phyloP scores from a whole-genome alignment of 2,888 invertebrate genomes.

The Pyrrhosoma nymphula region DNA sequence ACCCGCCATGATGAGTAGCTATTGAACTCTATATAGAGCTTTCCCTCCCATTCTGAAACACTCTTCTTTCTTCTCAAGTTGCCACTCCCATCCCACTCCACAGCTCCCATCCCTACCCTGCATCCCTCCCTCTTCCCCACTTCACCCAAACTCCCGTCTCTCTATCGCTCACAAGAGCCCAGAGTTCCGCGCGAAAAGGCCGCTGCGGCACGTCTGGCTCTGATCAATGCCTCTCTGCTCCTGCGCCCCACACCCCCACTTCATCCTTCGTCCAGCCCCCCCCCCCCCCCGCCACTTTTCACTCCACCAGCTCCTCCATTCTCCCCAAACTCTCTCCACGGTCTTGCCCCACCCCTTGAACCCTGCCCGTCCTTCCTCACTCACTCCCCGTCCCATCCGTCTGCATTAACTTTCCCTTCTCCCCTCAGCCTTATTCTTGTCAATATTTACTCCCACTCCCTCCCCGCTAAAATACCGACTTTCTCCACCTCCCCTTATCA shows the following conservation, averaged over 20 bases:
- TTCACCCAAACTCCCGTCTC: background rate
- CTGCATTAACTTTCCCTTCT: background rate
- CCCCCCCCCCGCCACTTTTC: background rate
- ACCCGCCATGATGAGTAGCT: too few species aligned
- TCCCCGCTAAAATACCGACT: too few species aligned
- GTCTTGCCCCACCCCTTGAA: background rate
- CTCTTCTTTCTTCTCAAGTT: background rate
- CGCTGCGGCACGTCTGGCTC: background rate
- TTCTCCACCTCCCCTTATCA: too few species aligned
- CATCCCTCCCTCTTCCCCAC: background rate
- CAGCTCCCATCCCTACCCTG: background rate
- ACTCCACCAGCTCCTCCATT: background rate
- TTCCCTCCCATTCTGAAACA: background rate
- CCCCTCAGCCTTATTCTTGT: background rate
- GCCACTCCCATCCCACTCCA: background rate
- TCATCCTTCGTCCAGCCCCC: background rate
- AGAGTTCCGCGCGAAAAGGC: slow-evolving; percentile 38
- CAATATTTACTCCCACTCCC: background rate
- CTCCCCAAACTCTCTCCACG: background rate
- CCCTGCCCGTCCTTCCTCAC: background rate
- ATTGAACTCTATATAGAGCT: too few species aligned
- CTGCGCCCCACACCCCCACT: too few species aligned
- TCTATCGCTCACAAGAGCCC: background rate
- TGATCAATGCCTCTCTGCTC: slow-evolving; percentile 38
- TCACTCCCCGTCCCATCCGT: background rate